Base-by-base conservation (phyloP, 2,113 vertebrate species). In the Herpetotheres cachinnans region DNA sequence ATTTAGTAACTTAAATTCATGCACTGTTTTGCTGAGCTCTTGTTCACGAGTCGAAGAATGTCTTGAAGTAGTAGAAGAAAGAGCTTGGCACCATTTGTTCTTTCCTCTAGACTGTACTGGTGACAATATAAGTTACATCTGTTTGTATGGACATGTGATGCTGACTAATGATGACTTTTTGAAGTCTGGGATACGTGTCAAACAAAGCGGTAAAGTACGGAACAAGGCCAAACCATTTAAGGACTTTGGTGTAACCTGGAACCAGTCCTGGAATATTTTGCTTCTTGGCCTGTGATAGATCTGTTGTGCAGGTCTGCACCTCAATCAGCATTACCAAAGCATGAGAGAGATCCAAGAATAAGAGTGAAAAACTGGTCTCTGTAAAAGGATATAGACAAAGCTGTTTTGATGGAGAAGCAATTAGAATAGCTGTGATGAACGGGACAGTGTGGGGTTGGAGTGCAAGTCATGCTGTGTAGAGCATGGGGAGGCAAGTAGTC, bases 81-180 rank as follows among this genome's bases (percentile, higher is more conserved):
- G 65, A 79, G 27, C 58, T 93, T 93, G 78, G 38, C 49, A 55
- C 56, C 32, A 16, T 86, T 95, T 89, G 62, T 70, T 77, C 50
- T 40, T 90, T 52, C 86, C 78, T 92, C 40, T 65, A 91, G 89
- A 81, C 54, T 7, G 58, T 50, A 13, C 62, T 73, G 70, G 36
- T 92, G 86, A 91, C 81, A 82, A 79, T 76, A 42, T 59, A 86
- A 89, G 84, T 77, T 95, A 71, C 89, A 90, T 96, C 94, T 95
- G 81, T 70, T 95, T 5, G 2, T 65, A 46, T 27, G 84, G 94
- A 89, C 5, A 8, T 34, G 63, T 50, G 76, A 73, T 86, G 63
- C 71, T 92, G 85, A 93, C 86, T 90, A 20, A 69, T 73, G 89
- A 47, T 49, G 84, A 69, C 70, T 93, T 89, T 85, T 26, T 85